Evolutionary conservation across 2,797 vertebrate genomes (phyloP), one percentile per base, ranked within the genome.

Genomic region (Onychomys torridus): DNA sequence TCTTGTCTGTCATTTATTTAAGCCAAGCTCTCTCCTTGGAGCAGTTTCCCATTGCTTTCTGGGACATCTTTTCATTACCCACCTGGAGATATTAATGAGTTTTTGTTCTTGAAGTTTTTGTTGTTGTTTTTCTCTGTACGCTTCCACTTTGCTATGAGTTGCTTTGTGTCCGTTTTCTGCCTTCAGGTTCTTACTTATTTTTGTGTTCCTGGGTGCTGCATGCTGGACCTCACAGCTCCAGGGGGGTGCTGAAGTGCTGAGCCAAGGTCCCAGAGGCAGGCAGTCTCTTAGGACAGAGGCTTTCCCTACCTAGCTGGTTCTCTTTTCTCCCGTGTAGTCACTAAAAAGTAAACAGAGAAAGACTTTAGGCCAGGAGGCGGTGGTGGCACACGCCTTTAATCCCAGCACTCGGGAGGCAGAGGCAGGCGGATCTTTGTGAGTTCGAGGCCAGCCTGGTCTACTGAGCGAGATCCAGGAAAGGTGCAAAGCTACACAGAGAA

Each of bases 71-170:
- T 61, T 79, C 63, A 40, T 87, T 73, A 21, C 29, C 34, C 86
- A 85, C 93, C 71, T 91, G 65, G 90, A 88, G 76, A 71, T 83
- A 84, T 71, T 85, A 76, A 90, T 17, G 83, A 37, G 71, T 95
- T 89, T 94, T 96, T 90, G 40, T 73, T 89, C 40, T 90, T 85
- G 11, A 93, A 69, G 16, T 59, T 94, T 94, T 89, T 81, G 40
- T 85, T n/a, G 63, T 69, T 67, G 79, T 73, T 55, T 71, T 73
- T 34, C 49, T 16, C 61, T 43, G 7, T 29, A n/a, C 89, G 6
- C 59, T 55, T 29, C 71, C 55, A 29, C 27, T 93, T 93, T 91
- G 73, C 43, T 81, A 3, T 27, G 23, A 82, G 9, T 92, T 95
- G 63, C 12, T 65, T 91, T 90, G 23, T 86, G 85, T 84, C 4